Percentiles rank a stretch among this genome's conserved stretches.
Evolutionary conservation across 2,113 vertebrate species (phyloP).

Genomic region (Ameiurus melas): DNA sequence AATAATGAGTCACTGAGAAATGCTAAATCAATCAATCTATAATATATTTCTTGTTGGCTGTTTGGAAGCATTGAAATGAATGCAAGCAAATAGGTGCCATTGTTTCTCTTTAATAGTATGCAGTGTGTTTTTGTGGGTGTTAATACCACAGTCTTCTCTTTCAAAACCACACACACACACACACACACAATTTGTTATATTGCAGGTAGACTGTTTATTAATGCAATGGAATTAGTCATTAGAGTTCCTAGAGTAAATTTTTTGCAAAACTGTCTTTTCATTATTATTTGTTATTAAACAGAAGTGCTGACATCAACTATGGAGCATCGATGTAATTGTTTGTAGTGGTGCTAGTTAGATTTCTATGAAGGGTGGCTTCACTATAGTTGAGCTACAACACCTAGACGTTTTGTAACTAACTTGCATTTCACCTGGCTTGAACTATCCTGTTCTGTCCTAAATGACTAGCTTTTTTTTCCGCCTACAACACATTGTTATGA

Average conservation of each 20-base stretch:
- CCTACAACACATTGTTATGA: background rate
- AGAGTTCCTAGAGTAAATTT: background rate
- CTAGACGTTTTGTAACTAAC: background rate
- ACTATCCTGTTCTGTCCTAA: background rate
- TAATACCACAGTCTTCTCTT: background rate
- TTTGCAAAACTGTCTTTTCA: background rate
- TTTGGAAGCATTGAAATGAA: background rate
- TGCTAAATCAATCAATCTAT: no score
- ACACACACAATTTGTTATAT: background rate
- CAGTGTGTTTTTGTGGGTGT: background rate
- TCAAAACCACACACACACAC: background rate
- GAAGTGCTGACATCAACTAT: background rate
- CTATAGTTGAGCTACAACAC: background rate
- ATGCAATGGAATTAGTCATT: background rate
- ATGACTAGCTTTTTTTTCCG: background rate
- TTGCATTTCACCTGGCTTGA: background rate
- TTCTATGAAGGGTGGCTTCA: background rate
- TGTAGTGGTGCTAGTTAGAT: background rate
- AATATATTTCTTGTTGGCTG: no score
- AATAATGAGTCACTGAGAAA: background rate
- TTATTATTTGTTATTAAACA: slow-evolving; percentile 1
- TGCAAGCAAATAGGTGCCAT: background rate
- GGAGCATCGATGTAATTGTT: background rate
- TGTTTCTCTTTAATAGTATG: background rate
- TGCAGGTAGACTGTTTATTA: slow-evolving; percentile 1